Evolutionary conservation across 2,888 invertebrate genomes (phyloP), one percentile per base, ranked within the genome.

Genomic region (Heteromurus nitidus): DNA sequence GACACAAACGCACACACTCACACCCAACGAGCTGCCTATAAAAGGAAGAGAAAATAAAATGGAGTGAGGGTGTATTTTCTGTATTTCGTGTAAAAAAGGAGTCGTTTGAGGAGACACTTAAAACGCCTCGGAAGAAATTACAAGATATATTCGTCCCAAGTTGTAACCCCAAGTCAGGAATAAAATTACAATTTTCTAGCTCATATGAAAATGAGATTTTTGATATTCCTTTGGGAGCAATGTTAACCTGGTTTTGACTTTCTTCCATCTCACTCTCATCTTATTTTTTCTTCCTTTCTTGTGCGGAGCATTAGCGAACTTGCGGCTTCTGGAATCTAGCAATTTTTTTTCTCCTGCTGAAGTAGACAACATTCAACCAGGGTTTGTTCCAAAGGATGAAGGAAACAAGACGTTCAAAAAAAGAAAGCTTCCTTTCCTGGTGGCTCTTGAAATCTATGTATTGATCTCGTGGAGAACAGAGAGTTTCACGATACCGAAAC

Each of bases 131-230:
- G 77, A 79, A 70, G 68, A 79, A 79, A 79, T 79, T 79, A 72
- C 72, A 79, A 79, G 77, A 79, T 55, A 55, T 79, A 65, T 72
- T 79, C 77, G 76, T 79, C 72, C 72, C 79, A 53, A 79, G 79
- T 47, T 72, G 79, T 62, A 79, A 79, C 79, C 72, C 79, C 58
- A 24, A 79, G 72, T 72, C 79, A 79, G 65, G 79, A 79, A 79
- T 79, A 79, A 79, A 79, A 79, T 79, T 79, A 79, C 79, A 79
- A 79, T 79, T 79, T 79, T 79, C 72, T 65, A 79, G 79, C 79
- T 79, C 62, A 65, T 72, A 79, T 79, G 72, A 79, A 79, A 79
- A 79, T 79, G 79, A 79, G 79, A 79, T 79, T 79, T 79, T 70
- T 70, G 70, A 70, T 72, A 79, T 79, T 79, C 79, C 72, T 47